A percentile compares a stretch with the other conserved stretches of the same genome.
Conservation (phyloP, 2,113 vertebrate species). For the Pantherophis guttatus region DNA sequence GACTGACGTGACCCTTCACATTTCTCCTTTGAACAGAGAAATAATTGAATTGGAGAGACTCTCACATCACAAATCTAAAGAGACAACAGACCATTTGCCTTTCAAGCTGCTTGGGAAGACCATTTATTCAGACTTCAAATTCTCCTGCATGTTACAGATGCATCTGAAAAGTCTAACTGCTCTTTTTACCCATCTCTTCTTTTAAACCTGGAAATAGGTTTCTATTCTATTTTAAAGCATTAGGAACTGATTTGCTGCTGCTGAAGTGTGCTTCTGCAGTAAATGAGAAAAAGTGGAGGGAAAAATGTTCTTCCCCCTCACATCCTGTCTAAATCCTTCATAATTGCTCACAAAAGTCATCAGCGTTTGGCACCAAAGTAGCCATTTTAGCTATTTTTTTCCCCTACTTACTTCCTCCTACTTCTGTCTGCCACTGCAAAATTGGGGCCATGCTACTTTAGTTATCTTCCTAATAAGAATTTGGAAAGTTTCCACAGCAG, state of each 20-base stretch:
- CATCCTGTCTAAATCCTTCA: not conserved
- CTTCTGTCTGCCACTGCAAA: not conserved
- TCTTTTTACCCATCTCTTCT: conserved; percentile 33
- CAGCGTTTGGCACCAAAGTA: conserved; percentile 26
- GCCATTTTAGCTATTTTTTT: not conserved
- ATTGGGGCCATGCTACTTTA: not conserved
- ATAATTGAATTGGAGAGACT: not conserved
- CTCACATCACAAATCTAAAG: not conserved
- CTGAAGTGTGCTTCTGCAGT: conserved; percentile 23
- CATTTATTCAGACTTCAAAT: not conserved
- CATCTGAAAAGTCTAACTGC: conserved; percentile 58
- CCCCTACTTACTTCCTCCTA: not conserved
- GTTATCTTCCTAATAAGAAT: conserved; percentile 17
- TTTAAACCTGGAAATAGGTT: conserved; percentile 16
- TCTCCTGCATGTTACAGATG: conserved; percentile 33
- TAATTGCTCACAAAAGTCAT: conserved; percentile 18
- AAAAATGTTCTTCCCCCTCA: not conserved
- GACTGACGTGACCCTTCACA: not conserved
- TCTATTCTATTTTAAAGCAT: conserved; percentile 25
- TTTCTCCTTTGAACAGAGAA: not conserved
- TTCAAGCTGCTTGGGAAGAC: not conserved
- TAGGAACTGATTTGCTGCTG: not conserved
- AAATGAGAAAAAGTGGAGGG: conserved; percentile 5
- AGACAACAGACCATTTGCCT: not conserved
- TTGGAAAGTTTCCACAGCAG: not conserved